Percentiles rank a stretch among this genome's conserved stretches.
These are phyloP conservation scores for Syrphus vitripennis DNA, from an alignment of 2,888 invertebrate genomes.

Conservation along the genomic window DNA sequence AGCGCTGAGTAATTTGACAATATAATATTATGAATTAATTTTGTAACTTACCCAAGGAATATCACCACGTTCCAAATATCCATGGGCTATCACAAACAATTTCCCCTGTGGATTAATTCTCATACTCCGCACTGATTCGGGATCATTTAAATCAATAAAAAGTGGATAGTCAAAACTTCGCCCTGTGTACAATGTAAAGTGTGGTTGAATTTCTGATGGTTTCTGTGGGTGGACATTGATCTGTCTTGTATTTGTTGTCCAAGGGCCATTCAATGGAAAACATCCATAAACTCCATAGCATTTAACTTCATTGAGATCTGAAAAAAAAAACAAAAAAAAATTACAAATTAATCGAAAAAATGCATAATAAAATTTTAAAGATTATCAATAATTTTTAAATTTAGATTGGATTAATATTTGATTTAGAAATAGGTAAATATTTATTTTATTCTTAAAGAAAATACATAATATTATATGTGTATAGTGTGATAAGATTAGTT, in stretches of 20 bases:
- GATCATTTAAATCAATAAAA: conserved; percentile 86
- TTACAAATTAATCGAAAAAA: conserved; percentile 24
- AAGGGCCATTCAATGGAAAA: conserved; percentile 89
- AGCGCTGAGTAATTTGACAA: too few relatives aligned
- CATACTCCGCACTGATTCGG: conserved; percentile 84
- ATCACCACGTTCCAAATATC: conserved; percentile 92
- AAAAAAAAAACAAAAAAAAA: conserved; percentile 28
- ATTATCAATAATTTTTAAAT: background rate
- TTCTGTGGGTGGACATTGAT: conserved; percentile 90
- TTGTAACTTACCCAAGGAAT: conserved; percentile 87
- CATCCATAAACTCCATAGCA: conserved; percentile 92
- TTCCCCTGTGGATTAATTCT: conserved; percentile 85
- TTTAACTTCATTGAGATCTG: conserved; percentile 82
- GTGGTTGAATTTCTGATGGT: conserved; percentile 84
- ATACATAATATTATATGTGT: too few relatives aligned
- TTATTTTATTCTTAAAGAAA: background rate
- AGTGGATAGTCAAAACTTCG: conserved; percentile 82
- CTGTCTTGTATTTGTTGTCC: conserved; percentile 89
- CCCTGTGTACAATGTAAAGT: conserved; percentile 83
- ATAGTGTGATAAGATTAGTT: conserved; percentile 44
- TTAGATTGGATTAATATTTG: conserved; percentile 7
- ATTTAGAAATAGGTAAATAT: background rate
- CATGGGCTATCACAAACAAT: conserved; percentile 91
- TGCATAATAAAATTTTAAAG: background rate
- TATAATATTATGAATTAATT: too few relatives aligned